A percentile compares a stretch with the other conserved stretches of the same genome.
Conservation (phyloP, 2,797 vertebrate genomes). For the Pangasius mekongensis region DNA sequence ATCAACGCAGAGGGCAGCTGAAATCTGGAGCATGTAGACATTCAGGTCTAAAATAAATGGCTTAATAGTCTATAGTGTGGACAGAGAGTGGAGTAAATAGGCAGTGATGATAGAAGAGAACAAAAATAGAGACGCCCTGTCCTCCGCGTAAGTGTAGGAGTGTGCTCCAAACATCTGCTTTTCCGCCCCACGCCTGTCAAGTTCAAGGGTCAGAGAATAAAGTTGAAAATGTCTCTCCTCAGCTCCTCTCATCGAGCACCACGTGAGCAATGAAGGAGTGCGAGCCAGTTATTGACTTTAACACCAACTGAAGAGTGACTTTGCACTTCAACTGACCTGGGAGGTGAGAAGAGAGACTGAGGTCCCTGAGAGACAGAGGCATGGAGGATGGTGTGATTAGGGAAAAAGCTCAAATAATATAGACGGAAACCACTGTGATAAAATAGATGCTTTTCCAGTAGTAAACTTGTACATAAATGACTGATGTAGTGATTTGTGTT, state of each 20-base stretch:
- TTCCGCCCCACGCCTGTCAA: conserved; percentile 63
- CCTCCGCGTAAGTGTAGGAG: conserved; percentile 58
- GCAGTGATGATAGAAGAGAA: conserved; percentile 22
- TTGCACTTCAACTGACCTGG: conserved; percentile 43
- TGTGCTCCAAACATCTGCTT: conserved; percentile 68
- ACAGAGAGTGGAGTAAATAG: background rate
- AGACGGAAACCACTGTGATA: background rate
- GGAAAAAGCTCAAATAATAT: background rate
- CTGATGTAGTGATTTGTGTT: background rate
- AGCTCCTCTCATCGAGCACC: conserved; percentile 24
- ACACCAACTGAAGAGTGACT: conserved; percentile 35
- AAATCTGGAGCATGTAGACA: background rate
- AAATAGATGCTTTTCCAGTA: background rate
- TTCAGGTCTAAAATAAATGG: conserved; percentile 6
- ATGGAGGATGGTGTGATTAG: conserved; percentile 3
- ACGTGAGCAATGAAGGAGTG: conserved; percentile 8
- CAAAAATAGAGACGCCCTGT: conserved; percentile 13
- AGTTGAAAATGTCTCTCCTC: conserved; percentile 64
- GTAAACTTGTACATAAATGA: background rate
- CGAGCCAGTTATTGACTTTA: conserved; percentile 30
- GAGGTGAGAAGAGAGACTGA: conserved; percentile 24
- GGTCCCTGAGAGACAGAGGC: conserved; percentile 22
- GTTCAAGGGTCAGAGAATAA: conserved; percentile 64
- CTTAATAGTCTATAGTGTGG: conserved; percentile 5
- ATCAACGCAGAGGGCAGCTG: background rate